Conservation (phyloP, 2,888 invertebrate genomes). For the Brenthis hecate region DNA sequence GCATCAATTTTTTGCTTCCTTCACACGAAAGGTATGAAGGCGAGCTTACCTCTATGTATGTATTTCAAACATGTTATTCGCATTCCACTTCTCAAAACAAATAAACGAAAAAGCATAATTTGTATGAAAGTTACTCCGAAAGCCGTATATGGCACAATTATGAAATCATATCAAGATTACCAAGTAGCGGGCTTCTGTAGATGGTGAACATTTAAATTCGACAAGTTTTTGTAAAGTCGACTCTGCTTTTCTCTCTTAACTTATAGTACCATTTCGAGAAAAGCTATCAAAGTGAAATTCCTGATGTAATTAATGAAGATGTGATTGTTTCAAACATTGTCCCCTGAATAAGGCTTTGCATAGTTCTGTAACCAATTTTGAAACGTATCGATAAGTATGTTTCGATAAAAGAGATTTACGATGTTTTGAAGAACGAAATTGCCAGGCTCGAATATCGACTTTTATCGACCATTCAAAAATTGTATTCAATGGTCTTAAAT, state of each 20-base stretch:
- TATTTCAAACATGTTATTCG: slow-evolving; percentile 9
- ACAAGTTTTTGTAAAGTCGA: slow-evolving; percentile 42
- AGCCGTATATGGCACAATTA: slow-evolving; percentile 40
- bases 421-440: slow-evolving; percentile 75
- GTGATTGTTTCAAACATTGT: slow-evolving; percentile 72
- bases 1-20: slow-evolving; percentile 7
- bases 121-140: slow-evolving; percentile 33
- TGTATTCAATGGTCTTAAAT: slow-evolving; percentile 60
- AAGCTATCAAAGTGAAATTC: slow-evolving; percentile 60
- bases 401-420: slow-evolving; percentile 74
- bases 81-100: slow-evolving; percentile 28
- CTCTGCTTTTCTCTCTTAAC: slow-evolving; percentile 39
- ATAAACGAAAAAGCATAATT: slow-evolving; percentile 28
- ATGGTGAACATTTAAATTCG: slow-evolving; percentile 46
- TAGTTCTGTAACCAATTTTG: slow-evolving; percentile 65
- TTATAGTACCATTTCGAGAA: slow-evolving; percentile 43
- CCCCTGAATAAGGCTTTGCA: slow-evolving; percentile 59
- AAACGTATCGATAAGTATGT: slow-evolving; percentile 57
- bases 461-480: slow-evolving; percentile 75
- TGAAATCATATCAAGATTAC: slow-evolving; percentile 47
- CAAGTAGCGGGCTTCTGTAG: slow-evolving; percentile 37
- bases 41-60: slow-evolving; percentile 13
- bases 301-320: slow-evolving; percentile 77
- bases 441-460: slow-evolving; percentile 70
- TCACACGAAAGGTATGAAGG: not conserved